Percentiles rank a stretch among this genome's conserved stretches.
These are phyloP conservation scores for Apeltes quadracus DNA, from an alignment of 2,113 vertebrate species.

Conservation along the genomic window DNA sequence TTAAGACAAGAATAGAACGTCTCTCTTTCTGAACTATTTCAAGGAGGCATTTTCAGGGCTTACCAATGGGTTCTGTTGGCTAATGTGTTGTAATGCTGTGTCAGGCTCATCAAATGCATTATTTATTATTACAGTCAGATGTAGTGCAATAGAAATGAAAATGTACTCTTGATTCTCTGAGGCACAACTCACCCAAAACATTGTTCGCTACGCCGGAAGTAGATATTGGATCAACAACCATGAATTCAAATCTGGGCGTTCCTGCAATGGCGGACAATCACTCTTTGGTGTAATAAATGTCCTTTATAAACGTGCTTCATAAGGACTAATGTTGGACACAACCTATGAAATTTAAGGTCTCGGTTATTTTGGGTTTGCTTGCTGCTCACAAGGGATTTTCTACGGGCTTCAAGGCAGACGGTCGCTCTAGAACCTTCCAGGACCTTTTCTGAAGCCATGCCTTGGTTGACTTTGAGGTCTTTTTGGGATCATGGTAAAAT, in stretches of 20 bases:
- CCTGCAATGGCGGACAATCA: neutral
- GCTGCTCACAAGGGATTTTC: too few species aligned
- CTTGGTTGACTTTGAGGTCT: too few species aligned
- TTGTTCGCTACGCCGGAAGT: too few species aligned
- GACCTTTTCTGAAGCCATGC: too few species aligned
- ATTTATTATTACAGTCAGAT: too few species aligned
- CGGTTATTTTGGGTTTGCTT: too few species aligned
- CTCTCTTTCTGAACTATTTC: constrained; percentile 18
- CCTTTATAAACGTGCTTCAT: neutral
- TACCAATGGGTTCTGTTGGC: neutral
- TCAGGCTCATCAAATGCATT: neutral
- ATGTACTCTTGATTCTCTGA: neutral
- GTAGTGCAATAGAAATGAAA: neutral
- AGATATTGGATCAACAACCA: too few species aligned
- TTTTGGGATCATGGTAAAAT: too few species aligned
- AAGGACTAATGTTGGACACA: neutral
- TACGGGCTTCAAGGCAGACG: too few species aligned
- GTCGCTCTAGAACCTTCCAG: too few species aligned
- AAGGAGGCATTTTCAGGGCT: constrained; percentile 6
- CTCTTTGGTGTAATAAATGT: neutral
- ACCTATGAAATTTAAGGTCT: neutral
- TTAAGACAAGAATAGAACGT: constrained; percentile 35
- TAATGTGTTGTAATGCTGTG: constrained; percentile 12
- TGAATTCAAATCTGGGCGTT: neutral
- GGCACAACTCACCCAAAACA: neutral